Evolutionary conservation across 2,888 invertebrate genomes (phyloP).

Genomic region (Limulus polyphemus): DNA sequence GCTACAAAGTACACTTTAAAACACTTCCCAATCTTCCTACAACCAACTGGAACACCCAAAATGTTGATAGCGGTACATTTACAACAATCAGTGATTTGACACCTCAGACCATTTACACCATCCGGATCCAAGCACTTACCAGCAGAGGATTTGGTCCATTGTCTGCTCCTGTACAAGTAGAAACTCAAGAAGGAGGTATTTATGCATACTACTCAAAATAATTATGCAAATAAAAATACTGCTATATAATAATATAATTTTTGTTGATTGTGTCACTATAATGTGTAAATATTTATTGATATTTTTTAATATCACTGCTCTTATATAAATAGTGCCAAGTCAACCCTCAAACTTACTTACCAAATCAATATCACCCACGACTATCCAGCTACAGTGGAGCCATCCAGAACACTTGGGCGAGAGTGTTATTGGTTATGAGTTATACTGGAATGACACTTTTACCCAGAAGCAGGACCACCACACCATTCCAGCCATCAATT

Average conservation of each 20-base stretch:
- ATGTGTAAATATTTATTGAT: no score
- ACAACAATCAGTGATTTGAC: conserved; percentile 85
- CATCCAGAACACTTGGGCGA: conserved; percentile 82
- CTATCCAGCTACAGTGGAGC: conserved; percentile 82
- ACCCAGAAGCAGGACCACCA: conserved; percentile 39
- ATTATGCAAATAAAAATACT: not conserved
- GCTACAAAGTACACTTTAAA: conserved; percentile 94
- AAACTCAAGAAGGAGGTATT: conserved; percentile 80
- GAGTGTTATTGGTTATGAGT: conserved; percentile 85
- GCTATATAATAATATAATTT: no score
- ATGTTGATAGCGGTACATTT: conserved; percentile 81
- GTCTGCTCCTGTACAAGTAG: conserved; percentile 88
- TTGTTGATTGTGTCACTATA: no score
- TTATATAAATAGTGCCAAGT: conserved; percentile 62
- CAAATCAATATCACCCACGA: conserved; percentile 74
- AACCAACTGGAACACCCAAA: conserved; percentile 83
- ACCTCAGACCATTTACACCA: conserved; percentile 85
- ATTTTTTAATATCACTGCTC: no score
- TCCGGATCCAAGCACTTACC: conserved; percentile 83
- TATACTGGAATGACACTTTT: conserved; percentile 95
- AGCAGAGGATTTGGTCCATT: conserved; percentile 90
- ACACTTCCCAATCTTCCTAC: conserved; percentile 71
- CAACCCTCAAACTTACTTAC: conserved; percentile 84
- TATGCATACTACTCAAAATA: not conserved
- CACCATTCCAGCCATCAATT: conserved; percentile 66